Base-by-base conservation (phyloP, 2,113 vertebrate species). In the Alethe castanea region DNA sequence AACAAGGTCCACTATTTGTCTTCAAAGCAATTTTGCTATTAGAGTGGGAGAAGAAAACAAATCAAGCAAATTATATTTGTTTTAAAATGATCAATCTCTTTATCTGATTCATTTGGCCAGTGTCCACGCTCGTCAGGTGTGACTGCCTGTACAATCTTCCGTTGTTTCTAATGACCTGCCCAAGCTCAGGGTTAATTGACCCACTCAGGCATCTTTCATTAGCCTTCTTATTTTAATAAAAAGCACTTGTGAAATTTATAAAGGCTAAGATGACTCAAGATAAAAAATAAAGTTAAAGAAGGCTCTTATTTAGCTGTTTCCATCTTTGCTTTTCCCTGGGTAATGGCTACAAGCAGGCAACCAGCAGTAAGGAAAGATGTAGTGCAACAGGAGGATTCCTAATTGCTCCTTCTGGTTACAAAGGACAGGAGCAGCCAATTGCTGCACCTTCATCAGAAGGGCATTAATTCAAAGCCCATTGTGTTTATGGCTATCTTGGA, bases 21-120 rank as follows among this genome's bases (percentile, higher is more conserved):
- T 95, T 94, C 91, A 95, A 67, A 95, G 94, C 19, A 88, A 95
- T 95, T 96, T 96, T 91, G 28, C 71, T 73, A 66, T 93, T 87
- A 93, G 38, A 78, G 74, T 44, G 53, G 26, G 45, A 90, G 73
- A 85, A 86, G 74, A 93, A 85, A 96, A 90, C 95, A 97, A 96
- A 94, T 95, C 94, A 96, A 81, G 78, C 29, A 92, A 95, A 95
- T 88, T 87, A 95, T 95, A 89, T 97, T 97, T 96, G 95, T 88
- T 97, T 96, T 95, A 26, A 90, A 94, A 96, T 74, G 35, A 83
- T 94, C 92, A 76, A 4, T 95, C 85, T 91, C 89, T 79, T 92
- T 31, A 79, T 95, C 57, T 69, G 70, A 95, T 56, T 78, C 45
- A 42, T 88, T 89, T 95, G 92, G 82, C 83, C 67, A 69, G 78